Percentiles rank a stretch among this genome's conserved stretches.
These are phyloP conservation scores for Drosophila miranda DNA, from an alignment of 1,140 invertebrate species.

Conservation along the genomic window DNA sequence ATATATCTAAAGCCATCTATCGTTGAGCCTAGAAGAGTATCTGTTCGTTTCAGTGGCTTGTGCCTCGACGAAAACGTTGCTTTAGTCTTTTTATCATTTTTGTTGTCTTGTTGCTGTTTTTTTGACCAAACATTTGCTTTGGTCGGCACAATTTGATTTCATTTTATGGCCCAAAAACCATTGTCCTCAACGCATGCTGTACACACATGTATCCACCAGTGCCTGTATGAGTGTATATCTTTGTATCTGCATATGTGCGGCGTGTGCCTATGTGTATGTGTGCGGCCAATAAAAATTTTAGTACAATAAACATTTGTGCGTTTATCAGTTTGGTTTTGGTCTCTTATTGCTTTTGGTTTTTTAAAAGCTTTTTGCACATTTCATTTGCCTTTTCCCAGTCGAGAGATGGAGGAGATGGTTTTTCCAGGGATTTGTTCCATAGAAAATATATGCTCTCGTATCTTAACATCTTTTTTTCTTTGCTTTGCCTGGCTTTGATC, in stretches of 20 bases:
- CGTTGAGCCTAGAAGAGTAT: too few species aligned
- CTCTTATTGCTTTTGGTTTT: slow-evolving; percentile 27
- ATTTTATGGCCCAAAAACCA: slow-evolving; percentile 59
- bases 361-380: slow-evolving; percentile 53
- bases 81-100: background rate
- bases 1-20: too few species aligned
- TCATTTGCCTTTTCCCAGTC: slow-evolving; percentile 21
- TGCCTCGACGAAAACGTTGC: background rate
- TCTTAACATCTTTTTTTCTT: slow-evolving; percentile 15
- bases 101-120: background rate
- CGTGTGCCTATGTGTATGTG: slow-evolving; percentile 3
- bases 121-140: slow-evolving; percentile 63
- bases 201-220: slow-evolving; percentile 14
- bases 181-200: slow-evolving; percentile 44
- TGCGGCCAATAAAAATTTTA: slow-evolving; percentile 63
- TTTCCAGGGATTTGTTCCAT: slow-evolving; percentile 6
- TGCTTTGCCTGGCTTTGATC: slow-evolving; percentile 29
- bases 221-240: slow-evolving; percentile 11
- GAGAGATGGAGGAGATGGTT: background rate
- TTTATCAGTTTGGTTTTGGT: slow-evolving; percentile 58
- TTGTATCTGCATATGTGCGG: slow-evolving; percentile 33
- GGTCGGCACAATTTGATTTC: slow-evolving; percentile 66
- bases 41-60: background rate
- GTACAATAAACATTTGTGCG: slow-evolving; percentile 56
- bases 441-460: slow-evolving; percentile 8